Evolutionary conservation across 2,797 vertebrate genomes (phyloP).

Genomic region (Liasis olivaceus): DNA sequence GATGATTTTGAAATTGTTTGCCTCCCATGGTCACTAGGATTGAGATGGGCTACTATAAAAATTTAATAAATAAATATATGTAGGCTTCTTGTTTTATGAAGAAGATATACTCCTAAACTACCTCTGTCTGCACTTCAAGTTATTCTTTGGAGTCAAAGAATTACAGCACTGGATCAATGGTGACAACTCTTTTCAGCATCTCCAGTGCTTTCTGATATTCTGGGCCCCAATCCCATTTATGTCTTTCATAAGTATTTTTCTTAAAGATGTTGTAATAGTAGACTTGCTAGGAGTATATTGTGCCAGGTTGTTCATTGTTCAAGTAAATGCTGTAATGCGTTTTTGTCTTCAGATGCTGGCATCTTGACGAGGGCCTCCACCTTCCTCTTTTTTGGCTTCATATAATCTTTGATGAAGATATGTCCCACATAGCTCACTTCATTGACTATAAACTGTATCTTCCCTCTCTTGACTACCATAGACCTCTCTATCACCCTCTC

Average conservation of each 20-base stretch:
- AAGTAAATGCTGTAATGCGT: not conserved
- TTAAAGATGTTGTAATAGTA: not conserved
- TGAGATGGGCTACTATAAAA: too few relatives aligned
- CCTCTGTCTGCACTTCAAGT: too few relatives aligned
- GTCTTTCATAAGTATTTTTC: not conserved
- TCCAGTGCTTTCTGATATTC: not conserved
- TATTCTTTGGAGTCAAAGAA: not conserved
- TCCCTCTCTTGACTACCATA: not conserved
- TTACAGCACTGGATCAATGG: too few relatives aligned
- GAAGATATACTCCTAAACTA: not conserved
- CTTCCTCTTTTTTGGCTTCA: not conserved
- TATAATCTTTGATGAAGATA: not conserved
- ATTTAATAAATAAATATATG: too few relatives aligned
- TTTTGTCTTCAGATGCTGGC: not conserved
- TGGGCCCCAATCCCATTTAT: not conserved
- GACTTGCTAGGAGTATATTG: not conserved
- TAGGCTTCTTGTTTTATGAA: not conserved
- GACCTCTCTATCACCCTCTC: too few relatives aligned
- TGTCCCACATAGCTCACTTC: not conserved
- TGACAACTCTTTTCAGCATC: not conserved
- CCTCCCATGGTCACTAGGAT: too few relatives aligned
- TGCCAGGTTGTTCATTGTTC: not conserved
- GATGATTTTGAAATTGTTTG: too few relatives aligned
- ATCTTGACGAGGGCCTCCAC: too few relatives aligned
- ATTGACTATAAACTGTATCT: not conserved